Evolutionary conservation across 2,888 invertebrate genomes (phyloP), one percentile per base, ranked within the genome.

Genomic region (Himalopsyche tibetana): DNA sequence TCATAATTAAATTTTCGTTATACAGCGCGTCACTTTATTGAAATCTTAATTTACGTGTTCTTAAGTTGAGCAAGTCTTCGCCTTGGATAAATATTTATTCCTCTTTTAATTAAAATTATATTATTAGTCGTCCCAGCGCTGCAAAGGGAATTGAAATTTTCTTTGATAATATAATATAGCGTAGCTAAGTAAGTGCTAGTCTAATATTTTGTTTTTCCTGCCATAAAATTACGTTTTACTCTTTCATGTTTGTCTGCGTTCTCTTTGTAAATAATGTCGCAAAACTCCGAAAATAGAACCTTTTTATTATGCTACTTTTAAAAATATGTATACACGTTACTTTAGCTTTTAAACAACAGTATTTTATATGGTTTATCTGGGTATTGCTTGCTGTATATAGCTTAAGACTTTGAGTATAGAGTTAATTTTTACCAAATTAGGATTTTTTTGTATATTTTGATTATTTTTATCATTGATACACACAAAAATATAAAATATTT

Each of bases 121-220:
- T 63, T 63, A 63, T 63, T 63, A 63, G 19, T 63, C 63, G 1
- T 19, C 19, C 6, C 19, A 63, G 63, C 28, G 19, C 63, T 28
- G 63, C 28, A 19, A 63, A 63, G 63, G 63, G 63, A 63, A 63
- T 63, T 63, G 63, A 63, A 63, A 63, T 63, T 63, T 63, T 63
- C 63, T 63, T 63, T 63, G 63, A 63, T 63, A 63, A 63, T 19
- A 63, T 63, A 63, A 63, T 63, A 63, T 15, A 63, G 19, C 63
- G 63, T 9, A 19, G 63, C 19, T 63, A 63, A 63, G 63, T 63
- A 63, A 63, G 63, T 63, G 63, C 63, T 63, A 63, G 63, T 19
- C 3, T 63, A 63, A 63, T 63, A 63, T 63, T 63, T 63, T 28
- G 28, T 63, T 63, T 63, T 63, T n/a, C 63, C 6, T 28, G n/a